These are phyloP conservation scores for Agelastica alni DNA, from an alignment of 2,888 invertebrate genomes.

Conservation along the genomic window DNA sequence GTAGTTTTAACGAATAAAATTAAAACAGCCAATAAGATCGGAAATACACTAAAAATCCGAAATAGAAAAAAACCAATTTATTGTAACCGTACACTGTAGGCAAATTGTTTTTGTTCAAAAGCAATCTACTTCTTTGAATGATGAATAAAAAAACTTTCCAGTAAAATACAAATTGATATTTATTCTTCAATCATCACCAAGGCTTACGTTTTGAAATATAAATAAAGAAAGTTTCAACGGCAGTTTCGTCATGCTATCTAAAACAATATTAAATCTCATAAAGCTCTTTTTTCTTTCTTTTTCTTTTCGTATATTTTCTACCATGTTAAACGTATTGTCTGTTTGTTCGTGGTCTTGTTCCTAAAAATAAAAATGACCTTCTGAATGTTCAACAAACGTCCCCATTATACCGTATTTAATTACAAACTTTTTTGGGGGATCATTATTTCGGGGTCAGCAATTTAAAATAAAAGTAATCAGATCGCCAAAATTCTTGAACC, in stretches of 20 bases:
- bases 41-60: no score
- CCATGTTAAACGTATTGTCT: constrained; percentile 28
- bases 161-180: constrained; percentile 14
- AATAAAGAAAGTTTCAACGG: constrained; percentile 20
- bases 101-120: no score
- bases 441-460: constrained; percentile 2
- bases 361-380: constrained; percentile 21
- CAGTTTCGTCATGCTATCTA: constrained; percentile 21
- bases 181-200: constrained; percentile 14
- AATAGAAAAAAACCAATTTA: no score
- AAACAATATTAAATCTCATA: constrained; percentile 27
- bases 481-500: no score
- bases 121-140: background rate
- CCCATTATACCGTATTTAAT: constrained; percentile 15
- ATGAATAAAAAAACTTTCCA: constrained; percentile 13
- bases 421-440: constrained; percentile 8
- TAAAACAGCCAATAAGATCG: no score
- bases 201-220: constrained; percentile 21
- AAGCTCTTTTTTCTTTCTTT: constrained; percentile 16
- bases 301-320: constrained; percentile 23
- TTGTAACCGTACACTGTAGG: no score
- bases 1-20: no score
- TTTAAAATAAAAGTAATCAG: constrained; percentile 1
- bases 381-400: constrained; percentile 5
- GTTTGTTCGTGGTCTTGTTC: constrained; percentile 19